phyloP scores from a whole-genome alignment of 2,888 invertebrate species.

The Chaetoderma sp. region DNA sequence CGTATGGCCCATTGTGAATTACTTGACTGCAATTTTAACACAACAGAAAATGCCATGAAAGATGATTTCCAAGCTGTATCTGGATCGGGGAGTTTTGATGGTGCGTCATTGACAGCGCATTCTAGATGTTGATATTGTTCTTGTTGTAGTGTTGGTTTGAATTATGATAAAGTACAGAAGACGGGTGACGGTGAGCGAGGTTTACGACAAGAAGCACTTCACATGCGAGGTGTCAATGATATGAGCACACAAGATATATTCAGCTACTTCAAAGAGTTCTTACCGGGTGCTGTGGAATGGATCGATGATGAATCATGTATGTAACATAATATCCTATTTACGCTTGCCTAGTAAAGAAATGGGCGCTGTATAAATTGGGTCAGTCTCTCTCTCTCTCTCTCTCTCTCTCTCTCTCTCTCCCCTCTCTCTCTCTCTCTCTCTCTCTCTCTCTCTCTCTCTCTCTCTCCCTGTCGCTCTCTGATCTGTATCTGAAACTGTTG shows the following conservation, averaged over 20 bases:
- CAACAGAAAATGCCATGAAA: no score
- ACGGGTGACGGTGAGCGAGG: constrained; percentile 59
- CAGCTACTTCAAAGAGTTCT: constrained; percentile 82
- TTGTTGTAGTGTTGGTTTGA: constrained; percentile 72
- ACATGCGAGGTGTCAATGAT: constrained; percentile 81
- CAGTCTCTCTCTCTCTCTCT: background rate
- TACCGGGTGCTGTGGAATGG: constrained; percentile 85
- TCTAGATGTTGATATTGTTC: background rate
- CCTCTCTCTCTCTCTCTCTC: no score
- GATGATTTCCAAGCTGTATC: no score
- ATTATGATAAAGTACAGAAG: constrained; percentile 47
- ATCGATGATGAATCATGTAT: constrained; percentile 82
- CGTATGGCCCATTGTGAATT: no score
- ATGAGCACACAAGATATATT: constrained; percentile 84
- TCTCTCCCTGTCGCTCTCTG: no score
- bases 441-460: no score
- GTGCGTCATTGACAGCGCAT: no score
- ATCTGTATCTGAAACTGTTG: no score
- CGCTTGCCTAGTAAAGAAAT: background rate
- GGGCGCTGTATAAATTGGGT: background rate
- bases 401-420: no score
- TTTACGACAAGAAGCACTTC: constrained; percentile 76
- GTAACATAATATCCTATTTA: no score
- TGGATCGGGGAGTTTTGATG: no score
- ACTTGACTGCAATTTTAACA: no score